Base-by-base conservation (phyloP, 2,113 vertebrate genomes). In the Microcebus murinus region DNA sequence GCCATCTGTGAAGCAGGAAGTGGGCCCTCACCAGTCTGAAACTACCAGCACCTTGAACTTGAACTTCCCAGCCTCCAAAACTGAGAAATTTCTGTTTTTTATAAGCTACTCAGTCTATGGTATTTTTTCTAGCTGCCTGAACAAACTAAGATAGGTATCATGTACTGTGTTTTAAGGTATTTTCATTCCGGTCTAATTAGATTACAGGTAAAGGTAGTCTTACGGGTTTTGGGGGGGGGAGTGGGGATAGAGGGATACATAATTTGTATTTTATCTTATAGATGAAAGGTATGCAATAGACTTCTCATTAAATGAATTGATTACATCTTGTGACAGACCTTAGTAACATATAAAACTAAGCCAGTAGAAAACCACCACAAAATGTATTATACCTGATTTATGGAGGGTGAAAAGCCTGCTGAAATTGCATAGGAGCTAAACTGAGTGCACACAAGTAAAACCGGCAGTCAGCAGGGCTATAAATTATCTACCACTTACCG, bases 401-500 rank as follows among this genome's bases (percentile, higher is more conserved):
- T 3, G 8, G 61, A 91, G 87, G 29, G 93, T 70, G 20, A 87
- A 85, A 71, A 87, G 65, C 9, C 55, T 48, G 21, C 25, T 79
- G 91, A 86, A 87, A 87, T 36, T 70, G 52, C 82, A 27, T 0
- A 77, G 76, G 71, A 18, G 27, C 70, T 18, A 45, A 81, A 23
- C 14, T 9, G 14, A 84, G 76, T 0, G 34, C 63, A 52, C 20
- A 6, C 36, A 27, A 45, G 57, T n/a, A 50, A 87, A 39, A 65
- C 61, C 1, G 17, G 73, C 89, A 25, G 86, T 39, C 68, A 17
- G 68, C 68, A 52, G 76, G 21, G 55, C 68, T 80, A 70, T 79
- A 82, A 89, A 31, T 77, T 31, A 86, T 10, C 94, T 29, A 71
- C 91, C 65, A 80, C 96, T 79, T 93, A 99, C 98, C 98, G 98